Evolutionary conservation across 2,888 invertebrate species (phyloP), one percentile per base, ranked within the genome.

Genomic region (Drosophila borealis): DNA sequence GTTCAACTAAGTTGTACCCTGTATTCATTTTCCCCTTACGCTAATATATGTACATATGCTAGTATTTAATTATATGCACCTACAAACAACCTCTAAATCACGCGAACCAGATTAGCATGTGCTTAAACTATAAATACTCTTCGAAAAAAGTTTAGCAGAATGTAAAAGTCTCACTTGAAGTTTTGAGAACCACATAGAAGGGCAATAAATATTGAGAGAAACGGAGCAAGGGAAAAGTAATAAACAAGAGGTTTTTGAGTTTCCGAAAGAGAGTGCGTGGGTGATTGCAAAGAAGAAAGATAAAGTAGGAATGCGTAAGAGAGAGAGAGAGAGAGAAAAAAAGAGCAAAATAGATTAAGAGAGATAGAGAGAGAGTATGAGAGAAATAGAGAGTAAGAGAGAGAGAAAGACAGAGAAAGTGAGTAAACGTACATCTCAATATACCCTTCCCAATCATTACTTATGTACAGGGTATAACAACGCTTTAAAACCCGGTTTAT

Each of bases 401-500:
- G 6, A 25, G 8, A 25, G 8, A 25, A 17, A 17, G 17, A 17
- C 17, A 17, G 17, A 17, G 17, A 17, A 17, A 17, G 17, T 17
- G 17, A 17, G 17, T 17, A 29, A 8, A 29, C 6, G 6, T 14
- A 2, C 14, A 41, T 17, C 10, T 41, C 9, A 3, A 8, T 17
- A 17, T 0, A 41, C 14, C 9, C 10, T 51, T 17, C 25, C 8
- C 3, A 13, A 51, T 4, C 9, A 8, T 8, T 8, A 8, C 6
- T 8, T 29, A 29, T 13, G 1, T 36, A 13, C 13, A 37, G 55
- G 55, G 55, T 55, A 55, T 45, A 41, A n/a, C 25, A 70, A 41
- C 19, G 13, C 25, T 61, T 14, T 14, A 4, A 10, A 55, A 77
- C 81, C 82, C 65, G 64, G 86, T 83, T 88, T 73, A 63, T 74